A percentile compares a stretch with the other conserved stretches of the same genome.
Conservation (phyloP, 2,888 invertebrate species). For the Ophion slaviceki region DNA sequence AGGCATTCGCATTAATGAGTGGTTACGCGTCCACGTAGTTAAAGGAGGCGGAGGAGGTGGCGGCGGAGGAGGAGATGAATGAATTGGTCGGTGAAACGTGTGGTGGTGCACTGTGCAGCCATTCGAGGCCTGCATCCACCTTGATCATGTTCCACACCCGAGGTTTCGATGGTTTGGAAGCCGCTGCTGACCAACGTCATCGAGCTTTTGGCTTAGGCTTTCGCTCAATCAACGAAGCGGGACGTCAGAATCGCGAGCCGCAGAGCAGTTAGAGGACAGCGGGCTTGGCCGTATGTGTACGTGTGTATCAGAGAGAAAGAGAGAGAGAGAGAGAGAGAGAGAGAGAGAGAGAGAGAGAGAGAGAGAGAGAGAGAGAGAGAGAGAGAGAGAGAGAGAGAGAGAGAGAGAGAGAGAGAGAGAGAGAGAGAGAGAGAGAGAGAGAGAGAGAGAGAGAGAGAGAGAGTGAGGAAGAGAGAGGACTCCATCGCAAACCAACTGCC, state of each 20-base stretch:
- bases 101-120: constrained; percentile 12
- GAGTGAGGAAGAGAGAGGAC: not conserved
- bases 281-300: not conserved
- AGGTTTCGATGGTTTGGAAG: constrained; percentile 46
- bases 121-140: constrained; percentile 17
- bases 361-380: not conserved
- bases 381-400: not conserved
- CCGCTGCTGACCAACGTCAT: constrained; percentile 61
- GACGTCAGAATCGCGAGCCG: constrained; percentile 78
- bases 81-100: constrained; percentile 55
- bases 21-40: constrained; percentile 65
- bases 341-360: not conserved
- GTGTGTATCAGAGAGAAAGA: not conserved
- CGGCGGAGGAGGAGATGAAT: not conserved
- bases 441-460: not conserved
- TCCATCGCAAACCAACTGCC: constrained; percentile 12
- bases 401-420: not conserved
- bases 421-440: not conserved
- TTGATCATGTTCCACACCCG: constrained; percentile 43
- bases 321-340: not conserved
- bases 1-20: constrained; percentile 76
- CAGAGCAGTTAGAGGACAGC: constrained; percentile 40
- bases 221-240: constrained; percentile 77
- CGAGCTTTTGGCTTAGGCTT: constrained; percentile 55
- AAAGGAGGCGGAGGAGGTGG: constrained; percentile 57